phyloP scores from a whole-genome alignment of 2,888 invertebrate species.

The Trichogramma dendrolimi region DNA sequence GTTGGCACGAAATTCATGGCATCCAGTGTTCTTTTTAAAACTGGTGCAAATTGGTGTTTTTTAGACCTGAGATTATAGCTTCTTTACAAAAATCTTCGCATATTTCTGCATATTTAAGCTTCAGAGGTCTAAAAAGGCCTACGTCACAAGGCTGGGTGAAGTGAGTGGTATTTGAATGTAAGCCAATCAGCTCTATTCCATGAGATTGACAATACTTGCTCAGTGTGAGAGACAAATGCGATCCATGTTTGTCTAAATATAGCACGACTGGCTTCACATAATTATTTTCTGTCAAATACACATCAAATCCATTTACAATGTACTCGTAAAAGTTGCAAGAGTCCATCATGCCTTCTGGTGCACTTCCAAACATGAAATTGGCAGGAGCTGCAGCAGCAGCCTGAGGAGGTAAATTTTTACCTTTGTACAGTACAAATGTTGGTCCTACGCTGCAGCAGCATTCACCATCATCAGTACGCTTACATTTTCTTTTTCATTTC shows the following conservation, averaged over 20 bases:
- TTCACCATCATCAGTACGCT: no score
- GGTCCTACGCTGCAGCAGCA: constrained; percentile 26
- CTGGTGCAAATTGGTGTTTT: no score
- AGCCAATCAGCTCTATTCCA: constrained; percentile 27
- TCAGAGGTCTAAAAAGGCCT: constrained; percentile 27
- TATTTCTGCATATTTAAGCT: constrained; percentile 3
- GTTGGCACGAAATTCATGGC: no score
- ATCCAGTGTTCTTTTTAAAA: no score
- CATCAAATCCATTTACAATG: constrained; percentile 29
- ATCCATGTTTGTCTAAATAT: constrained; percentile 32
- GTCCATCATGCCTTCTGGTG: not conserved
- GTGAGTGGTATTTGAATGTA: constrained; percentile 28
- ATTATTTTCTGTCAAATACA: constrained; percentile 25
- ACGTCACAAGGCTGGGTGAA: constrained; percentile 29
- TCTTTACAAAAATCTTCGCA: no score
- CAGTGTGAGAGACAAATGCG: constrained; percentile 29
- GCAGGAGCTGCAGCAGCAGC: not conserved
- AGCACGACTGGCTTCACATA: constrained; percentile 30
- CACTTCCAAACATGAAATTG: not conserved
- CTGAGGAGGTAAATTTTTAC: constrained; percentile 15
- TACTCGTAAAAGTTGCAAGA: constrained; percentile 30
- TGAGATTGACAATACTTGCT: constrained; percentile 29
- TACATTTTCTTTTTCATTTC: no score
- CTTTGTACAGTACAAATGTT: constrained; percentile 26
- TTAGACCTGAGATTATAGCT: no score